Evolutionary conservation across 2,113 vertebrate species (phyloP).

Genomic region (Crotalus tigris): DNA sequence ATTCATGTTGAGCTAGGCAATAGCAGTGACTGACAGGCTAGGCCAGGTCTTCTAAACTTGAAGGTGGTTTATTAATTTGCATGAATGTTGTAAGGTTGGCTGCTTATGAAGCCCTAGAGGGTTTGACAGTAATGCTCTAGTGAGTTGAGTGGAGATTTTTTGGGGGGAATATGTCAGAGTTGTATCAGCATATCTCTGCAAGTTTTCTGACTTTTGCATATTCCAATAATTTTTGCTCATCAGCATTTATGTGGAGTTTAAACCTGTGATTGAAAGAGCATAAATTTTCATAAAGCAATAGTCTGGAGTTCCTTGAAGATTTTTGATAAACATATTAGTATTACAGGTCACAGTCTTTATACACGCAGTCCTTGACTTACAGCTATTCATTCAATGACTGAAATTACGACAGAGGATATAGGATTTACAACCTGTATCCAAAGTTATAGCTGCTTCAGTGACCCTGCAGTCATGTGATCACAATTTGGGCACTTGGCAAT

Average conservation of each 20-base stretch:
- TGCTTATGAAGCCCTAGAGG: not conserved
- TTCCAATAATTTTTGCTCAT: not conserved
- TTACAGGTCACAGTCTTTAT: not conserved
- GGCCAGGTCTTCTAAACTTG: not conserved
- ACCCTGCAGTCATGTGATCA: not conserved
- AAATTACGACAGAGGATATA: not conserved
- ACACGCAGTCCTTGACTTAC: not conserved
- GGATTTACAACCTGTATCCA: not conserved
- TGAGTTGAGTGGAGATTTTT: not conserved
- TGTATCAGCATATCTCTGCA: not conserved
- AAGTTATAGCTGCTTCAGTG: not conserved
- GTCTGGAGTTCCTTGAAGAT: not conserved
- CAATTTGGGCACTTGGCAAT: not conserved
- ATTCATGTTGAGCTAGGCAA: not conserved
- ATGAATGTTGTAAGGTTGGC: not conserved
- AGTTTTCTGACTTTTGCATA: not conserved
- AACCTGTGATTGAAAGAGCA: not conserved
- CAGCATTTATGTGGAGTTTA: conserved; percentile 2
- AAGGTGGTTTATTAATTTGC: not conserved
- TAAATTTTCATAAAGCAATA: not conserved
- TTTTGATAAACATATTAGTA: not conserved
- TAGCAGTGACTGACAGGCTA: not conserved
- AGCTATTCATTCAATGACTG: not conserved
- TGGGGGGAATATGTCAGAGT: not conserved
- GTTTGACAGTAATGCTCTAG: not conserved